These are phyloP conservation scores for Etheostoma perlongum DNA, from an alignment of 2,797 vertebrate species.

Conservation along the genomic window DNA sequence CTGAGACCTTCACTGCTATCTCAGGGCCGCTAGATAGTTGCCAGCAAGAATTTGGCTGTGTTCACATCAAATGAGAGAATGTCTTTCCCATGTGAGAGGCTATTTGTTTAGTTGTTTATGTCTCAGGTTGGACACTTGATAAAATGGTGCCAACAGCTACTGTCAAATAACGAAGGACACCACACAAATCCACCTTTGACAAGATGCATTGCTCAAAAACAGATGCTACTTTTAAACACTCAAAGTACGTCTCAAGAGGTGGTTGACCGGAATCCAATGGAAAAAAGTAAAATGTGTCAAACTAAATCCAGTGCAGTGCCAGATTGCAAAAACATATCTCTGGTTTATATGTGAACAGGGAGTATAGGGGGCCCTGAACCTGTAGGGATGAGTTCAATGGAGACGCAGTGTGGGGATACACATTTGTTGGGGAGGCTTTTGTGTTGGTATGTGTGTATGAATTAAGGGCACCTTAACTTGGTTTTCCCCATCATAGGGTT, in stretches of 20 bases:
- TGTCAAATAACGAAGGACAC: slow-evolving; percentile 56
- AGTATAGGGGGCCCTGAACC: slow-evolving; percentile 27
- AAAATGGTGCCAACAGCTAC: slow-evolving; percentile 37
- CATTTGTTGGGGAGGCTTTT: slow-evolving; percentile 3
- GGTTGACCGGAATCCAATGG: slow-evolving; percentile 64
- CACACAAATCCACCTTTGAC: slow-evolving; percentile 46
- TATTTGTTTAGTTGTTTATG: slow-evolving; percentile 53
- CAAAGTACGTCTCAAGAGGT: slow-evolving; percentile 34
- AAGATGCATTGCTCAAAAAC: slow-evolving; percentile 52
- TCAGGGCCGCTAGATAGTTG: slow-evolving; percentile 37
- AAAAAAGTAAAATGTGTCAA: slow-evolving; percentile 61
- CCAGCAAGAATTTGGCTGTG: slow-evolving; percentile 45
- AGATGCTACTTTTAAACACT: slow-evolving; percentile 60
- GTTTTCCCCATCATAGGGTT: not conserved
- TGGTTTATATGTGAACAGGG: slow-evolving; percentile 44
- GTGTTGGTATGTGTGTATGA: not conserved
- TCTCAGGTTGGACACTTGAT: slow-evolving; percentile 47
- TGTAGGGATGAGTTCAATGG: slow-evolving; percentile 40
- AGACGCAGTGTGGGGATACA: slow-evolving; percentile 43
- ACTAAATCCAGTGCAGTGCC: slow-evolving; percentile 58
- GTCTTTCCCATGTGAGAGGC: slow-evolving; percentile 53
- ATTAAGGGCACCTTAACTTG: not conserved
- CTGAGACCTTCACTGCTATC: slow-evolving; percentile 50
- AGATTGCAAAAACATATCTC: slow-evolving; percentile 71
- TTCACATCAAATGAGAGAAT: slow-evolving; percentile 37